Percentiles rank a stretch among this genome's conserved stretches.
phyloP scores from a whole-genome alignment of 37 sponge, comb jelly and placozoan species.

The Aphrocallistes beatrix region DNA sequence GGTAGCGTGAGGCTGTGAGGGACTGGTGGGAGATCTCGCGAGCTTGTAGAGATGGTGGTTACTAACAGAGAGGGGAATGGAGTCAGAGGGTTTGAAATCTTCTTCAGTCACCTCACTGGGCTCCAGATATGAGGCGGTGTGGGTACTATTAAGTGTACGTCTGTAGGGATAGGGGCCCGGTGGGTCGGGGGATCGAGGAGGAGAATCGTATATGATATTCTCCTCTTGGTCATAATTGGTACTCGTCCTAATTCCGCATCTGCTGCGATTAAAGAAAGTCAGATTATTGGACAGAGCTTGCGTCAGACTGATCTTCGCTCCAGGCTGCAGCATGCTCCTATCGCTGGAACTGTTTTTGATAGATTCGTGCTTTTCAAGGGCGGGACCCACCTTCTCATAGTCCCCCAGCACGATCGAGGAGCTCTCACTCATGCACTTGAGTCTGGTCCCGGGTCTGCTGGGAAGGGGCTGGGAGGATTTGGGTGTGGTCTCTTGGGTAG shows the following conservation, averaged over 20 bases:
- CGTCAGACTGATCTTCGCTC: not conserved
- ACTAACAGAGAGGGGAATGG: not conserved
- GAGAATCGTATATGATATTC: not conserved
- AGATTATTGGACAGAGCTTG: not conserved
- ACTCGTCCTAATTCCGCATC: not conserved
- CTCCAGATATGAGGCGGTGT: no score
- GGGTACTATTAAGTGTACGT: not conserved
- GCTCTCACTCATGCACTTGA: not conserved
- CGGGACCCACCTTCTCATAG: not conserved
- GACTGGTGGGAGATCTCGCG: not conserved
- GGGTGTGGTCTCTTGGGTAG: not conserved
- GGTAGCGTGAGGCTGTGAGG: not conserved
- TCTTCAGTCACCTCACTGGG: no score
- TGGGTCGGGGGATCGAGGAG: not conserved
- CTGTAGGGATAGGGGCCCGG: no score
- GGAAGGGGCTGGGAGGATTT: constrained; percentile 1
- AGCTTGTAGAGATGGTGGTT: not conserved
- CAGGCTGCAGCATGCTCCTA: not conserved
- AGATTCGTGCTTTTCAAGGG: not conserved
- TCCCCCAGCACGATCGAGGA: not conserved
- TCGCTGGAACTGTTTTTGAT: not conserved
- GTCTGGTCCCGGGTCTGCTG: not conserved
- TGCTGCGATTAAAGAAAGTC: not conserved
- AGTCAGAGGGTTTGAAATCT: no score
- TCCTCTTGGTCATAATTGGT: not conserved